Base-by-base conservation (phyloP, 2,113 vertebrate genomes). In the Cyanistes caeruleus region DNA sequence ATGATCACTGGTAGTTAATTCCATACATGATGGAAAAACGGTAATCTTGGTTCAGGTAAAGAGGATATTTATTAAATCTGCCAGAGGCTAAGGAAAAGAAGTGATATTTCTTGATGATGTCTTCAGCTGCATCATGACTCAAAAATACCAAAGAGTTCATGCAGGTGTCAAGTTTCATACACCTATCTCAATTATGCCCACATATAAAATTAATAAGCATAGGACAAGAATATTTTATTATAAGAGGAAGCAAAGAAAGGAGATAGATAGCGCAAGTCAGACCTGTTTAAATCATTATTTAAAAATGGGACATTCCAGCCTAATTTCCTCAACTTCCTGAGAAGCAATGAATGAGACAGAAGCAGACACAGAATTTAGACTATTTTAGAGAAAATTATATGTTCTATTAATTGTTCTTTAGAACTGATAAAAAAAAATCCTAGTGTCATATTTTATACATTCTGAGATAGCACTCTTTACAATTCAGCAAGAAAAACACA, bases 201-300 rank as follows among this genome's bases (percentile, higher is more conserved):
- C 41, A 84, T 89, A 39, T 76, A 82, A 95, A 93, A 87, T 97
- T 92, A 97, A 96, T 70, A 53, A 43, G 56, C 5, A 77, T 13
- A 82, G 33, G 62, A 89, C 25, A 79, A 62, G 79, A 94, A 92
- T 76, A 73, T 92, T 67, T 93, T 37, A 76, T 96, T 96, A 82
- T n/a, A 49, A 87, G 72, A 75, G 55, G n/a, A 91, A 65, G 83
- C 18, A 91, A 67, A 93, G 75, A 77, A 93, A 85, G 25, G n/a
- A 84, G 51, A 93, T 75, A 22, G 73, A 86, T 95, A 35, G 55
- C 52, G 22, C 33, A 89, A 79, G 24, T 64, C 35, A 86, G 49
- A 77, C 8, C 10, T 81, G 49, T 60, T 75, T 48, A 90, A 95
- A 46, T 63, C 52, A 56, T 86, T 85, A 44, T 84, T 89, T 87